Evolutionary conservation across 2,888 invertebrate species (phyloP).

Genomic region (Dendrolimus pini): DNA sequence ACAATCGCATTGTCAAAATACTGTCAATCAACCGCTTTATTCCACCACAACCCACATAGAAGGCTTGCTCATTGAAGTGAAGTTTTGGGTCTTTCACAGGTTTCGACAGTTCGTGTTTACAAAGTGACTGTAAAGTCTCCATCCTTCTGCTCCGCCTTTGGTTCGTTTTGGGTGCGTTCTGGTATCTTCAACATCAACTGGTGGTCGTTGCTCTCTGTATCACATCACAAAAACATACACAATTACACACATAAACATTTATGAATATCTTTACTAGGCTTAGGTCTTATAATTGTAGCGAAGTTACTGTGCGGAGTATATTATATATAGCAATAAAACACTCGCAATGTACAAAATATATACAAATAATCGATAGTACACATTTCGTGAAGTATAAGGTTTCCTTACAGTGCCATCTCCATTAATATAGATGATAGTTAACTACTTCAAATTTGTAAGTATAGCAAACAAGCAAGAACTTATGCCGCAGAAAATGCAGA

Average conservation of each 20-base stretch:
- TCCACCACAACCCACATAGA: not conserved
- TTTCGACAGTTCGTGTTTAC: conserved; percentile 20
- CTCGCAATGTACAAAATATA: too few relatives aligned
- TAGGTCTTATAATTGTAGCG: too few relatives aligned
- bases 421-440: too few relatives aligned
- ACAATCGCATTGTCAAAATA: too few relatives aligned
- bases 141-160: conserved; percentile 56
- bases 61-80: not conserved
- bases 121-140: conserved; percentile 68
- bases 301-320: too few relatives aligned
- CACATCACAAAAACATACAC: conserved; percentile 52
- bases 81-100: not conserved
- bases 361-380: too few relatives aligned
- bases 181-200: conserved; percentile 58
- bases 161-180: conserved; percentile 41
- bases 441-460: too few relatives aligned
- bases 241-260: conserved; percentile 10
- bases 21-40: not conserved
- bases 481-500: too few relatives aligned
- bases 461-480: too few relatives aligned
- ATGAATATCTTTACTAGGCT: not conserved
- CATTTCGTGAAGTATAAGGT: too few relatives aligned
- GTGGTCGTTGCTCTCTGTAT: conserved; percentile 61
- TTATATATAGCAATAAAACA: too few relatives aligned
- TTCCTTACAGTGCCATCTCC: too few relatives aligned